Evolutionary conservation across 1,140 invertebrate species (phyloP).

Genomic region (Pararge aegeria): DNA sequence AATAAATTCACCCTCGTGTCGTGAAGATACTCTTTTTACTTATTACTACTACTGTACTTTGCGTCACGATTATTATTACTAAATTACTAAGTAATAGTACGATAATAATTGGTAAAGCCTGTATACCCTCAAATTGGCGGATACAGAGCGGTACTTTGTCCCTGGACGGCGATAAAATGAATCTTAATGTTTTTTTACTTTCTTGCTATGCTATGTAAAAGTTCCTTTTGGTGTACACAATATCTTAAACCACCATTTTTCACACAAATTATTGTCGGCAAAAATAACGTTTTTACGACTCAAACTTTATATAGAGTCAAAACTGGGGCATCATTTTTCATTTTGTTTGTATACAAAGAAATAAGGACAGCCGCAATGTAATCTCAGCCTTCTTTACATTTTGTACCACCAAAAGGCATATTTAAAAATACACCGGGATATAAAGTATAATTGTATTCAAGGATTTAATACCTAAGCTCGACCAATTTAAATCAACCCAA

Average conservation of each 20-base stretch:
- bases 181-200: no score
- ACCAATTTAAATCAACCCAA: neutral
- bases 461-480: neutral
- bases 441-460: neutral
- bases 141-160: no score
- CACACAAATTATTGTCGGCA: neutral
- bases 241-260: neutral
- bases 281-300: neutral
- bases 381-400: neutral
- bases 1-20: no score
- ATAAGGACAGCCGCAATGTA: neutral
- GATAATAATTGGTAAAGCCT: no score
- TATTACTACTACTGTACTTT: no score
- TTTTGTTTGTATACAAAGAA: neutral
- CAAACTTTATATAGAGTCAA: neutral
- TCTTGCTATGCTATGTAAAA: neutral
- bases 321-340: neutral
- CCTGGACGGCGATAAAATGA: no score
- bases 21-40: no score
- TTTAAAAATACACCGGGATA: neutral
- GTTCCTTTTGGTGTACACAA: neutral
- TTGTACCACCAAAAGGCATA: neutral
- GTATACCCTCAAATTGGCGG: no score
- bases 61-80: no score
- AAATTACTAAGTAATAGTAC: no score